Conservation (phyloP, 2,113 vertebrate genomes). For the Pollimyrus isidori region DNA sequence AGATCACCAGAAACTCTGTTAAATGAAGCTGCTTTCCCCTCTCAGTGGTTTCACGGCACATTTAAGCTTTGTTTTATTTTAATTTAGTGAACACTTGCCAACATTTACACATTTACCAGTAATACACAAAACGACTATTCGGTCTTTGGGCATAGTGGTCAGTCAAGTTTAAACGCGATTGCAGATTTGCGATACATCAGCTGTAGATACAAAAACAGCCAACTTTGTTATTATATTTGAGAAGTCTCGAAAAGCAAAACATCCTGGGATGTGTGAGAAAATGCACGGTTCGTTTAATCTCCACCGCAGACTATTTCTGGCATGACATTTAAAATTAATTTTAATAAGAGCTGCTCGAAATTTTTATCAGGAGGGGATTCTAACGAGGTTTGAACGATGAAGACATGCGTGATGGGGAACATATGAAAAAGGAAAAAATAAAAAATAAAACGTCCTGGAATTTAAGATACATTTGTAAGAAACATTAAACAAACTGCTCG, state of each 20-base stretch:
- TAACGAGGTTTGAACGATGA: not conserved
- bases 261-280: not conserved
- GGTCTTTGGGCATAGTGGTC: not conserved
- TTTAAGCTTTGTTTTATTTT: not conserved
- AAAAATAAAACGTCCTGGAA: not conserved
- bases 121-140: not conserved
- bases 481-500: not conserved
- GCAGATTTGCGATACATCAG: not conserved
- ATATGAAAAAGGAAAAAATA: not conserved
- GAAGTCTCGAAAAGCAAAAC: not conserved
- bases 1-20: slow-evolving; percentile 15
- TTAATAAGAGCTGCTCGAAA: slow-evolving; percentile 3
- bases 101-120: not conserved
- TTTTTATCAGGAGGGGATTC: not conserved
- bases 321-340: slow-evolving; percentile 7
- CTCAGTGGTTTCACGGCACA: not conserved
- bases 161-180: not conserved
- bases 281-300: not conserved
- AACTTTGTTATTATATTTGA: not conserved
- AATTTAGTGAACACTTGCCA: not conserved
- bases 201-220: not conserved
- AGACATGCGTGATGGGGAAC: not conserved
- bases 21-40: not conserved
- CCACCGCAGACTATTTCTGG: not conserved
- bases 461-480: not conserved